Evolutionary conservation across 1,140 invertebrate genomes (phyloP), one percentile per base, ranked within the genome.

Genomic region (Cherax destructor): DNA sequence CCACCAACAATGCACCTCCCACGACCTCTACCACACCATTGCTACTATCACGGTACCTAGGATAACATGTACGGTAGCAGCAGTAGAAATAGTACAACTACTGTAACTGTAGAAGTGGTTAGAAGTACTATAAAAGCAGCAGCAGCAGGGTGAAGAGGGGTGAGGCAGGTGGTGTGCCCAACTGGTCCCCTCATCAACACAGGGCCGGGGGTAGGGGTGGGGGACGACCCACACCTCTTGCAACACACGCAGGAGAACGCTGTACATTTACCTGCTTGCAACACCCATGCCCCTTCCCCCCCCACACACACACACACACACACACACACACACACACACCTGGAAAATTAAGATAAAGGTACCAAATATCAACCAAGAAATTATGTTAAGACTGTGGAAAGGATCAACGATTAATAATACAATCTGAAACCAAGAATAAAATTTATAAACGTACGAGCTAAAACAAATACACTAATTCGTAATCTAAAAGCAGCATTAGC

Each of bases 291-390:
- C 7, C 76, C 72, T 76, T 10, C 3, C 72, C 2, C 30, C 30
- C 30, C 30, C 72, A 74, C 72, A 3, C 72, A 74, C 72, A 3
- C 72, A 74, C 72, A 74, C 72, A 74, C 72, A 74, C 72, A 74
- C 72, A 74, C 72, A 74, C 72, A 74, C 72, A 74, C 72, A 74
- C 72, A 74, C 72, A 74, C 72, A 74, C 52, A 56, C 52, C 30
- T 41, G 30, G 30, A 41, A 41, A 41, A 41, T 41, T 41, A 77
- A 4, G n/a, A 30, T 11, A 59, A 16, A 59, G 1, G 3, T 16
- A 77, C 10, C 77, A 79, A 47, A 50, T 10, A 79, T 10, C 18
- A 24, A 47, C 77, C 77, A 79, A 80, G 77, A 59, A 52, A 59
- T 41, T 41, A 41, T 41, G 30, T 41, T 41, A 41, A 41, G 30